Base-by-base conservation (phyloP, 2,888 invertebrate genomes). In the Sthenelais limicola region DNA sequence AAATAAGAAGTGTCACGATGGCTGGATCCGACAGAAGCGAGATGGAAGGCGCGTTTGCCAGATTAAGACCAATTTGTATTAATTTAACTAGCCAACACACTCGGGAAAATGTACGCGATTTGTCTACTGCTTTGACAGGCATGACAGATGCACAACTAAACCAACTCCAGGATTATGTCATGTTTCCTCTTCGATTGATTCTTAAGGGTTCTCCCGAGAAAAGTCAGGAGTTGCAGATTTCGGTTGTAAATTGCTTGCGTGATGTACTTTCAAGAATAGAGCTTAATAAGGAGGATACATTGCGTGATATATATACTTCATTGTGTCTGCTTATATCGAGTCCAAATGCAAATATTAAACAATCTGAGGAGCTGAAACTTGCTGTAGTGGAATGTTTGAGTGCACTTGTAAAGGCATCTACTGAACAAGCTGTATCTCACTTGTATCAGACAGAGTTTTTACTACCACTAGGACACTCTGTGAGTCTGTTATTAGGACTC, bases 391-490 rank as follows among this genome's bases (percentile, higher is more conserved):
- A 80, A 73, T 80, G 77, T 18, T 30, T 83, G 32, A 72, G 73
- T 33, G 74, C 77, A 7, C 74, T 83, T 47, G 74, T 82, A 28
- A 78, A 76, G 33, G 80, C 77, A 38, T 76, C 78, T 9, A 30
- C 56, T 21, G 21, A 12, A 0, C 32, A 12, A 56, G 78, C 83
- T n/a, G 73, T 83, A 18, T 74, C 78, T 56, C 75, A 78, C 5
- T 58, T 85, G 33, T 85, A 82, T 74, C 75, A 76, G 7, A 73
- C 78, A n/a, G 43, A 75, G 24, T 80, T 78, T 73, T 76, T 85
- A 18, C 83, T 84, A 5, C 73, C 80, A 0, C 76, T 85, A 3
- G 85, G 85, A 3, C 82, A 84, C 76, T 79, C 83, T 48, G 81
- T 85, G 3, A 81, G 83, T 12, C 72, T 83, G 21, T 70, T 85